phyloP scores from a whole-genome alignment of 1,140 invertebrate species.

The Archivesica marissinica region DNA sequence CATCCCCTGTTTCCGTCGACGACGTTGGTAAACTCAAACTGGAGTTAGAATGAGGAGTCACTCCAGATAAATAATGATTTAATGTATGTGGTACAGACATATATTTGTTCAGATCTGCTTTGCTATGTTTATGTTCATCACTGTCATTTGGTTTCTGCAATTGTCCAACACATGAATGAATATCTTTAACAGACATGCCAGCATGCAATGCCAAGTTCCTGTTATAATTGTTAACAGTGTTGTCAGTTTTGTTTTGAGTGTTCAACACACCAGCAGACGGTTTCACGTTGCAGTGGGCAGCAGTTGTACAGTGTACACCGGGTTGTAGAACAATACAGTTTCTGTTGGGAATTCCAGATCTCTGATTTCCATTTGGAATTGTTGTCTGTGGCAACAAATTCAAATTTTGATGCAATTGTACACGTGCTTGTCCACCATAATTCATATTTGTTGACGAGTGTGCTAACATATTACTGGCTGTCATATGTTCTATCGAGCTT shows the following conservation, averaged over 20 bases:
- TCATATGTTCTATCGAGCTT: constrained; percentile 2
- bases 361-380: not conserved
- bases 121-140: not conserved
- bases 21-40: too few relatives aligned
- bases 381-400: not conserved
- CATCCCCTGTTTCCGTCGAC: too few relatives aligned
- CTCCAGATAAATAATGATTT: not conserved
- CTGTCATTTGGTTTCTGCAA: not conserved
- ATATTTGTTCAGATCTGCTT: not conserved
- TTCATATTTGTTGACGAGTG: not conserved
- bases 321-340: not conserved
- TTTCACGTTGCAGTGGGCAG: not conserved
- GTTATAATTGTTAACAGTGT: not conserved
- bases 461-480: not conserved
- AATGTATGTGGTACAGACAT: not conserved
- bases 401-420: not conserved
- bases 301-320: not conserved
- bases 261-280: not conserved
- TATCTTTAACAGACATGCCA: not conserved
- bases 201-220: not conserved
- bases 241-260: not conserved
- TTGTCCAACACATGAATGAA: not conserved
- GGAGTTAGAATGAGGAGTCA: too few relatives aligned
- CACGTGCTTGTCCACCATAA: not conserved
- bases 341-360: not conserved